Evolutionary conservation across 2,113 vertebrate genomes (phyloP).

Genomic region (Synodontis membranacea): DNA sequence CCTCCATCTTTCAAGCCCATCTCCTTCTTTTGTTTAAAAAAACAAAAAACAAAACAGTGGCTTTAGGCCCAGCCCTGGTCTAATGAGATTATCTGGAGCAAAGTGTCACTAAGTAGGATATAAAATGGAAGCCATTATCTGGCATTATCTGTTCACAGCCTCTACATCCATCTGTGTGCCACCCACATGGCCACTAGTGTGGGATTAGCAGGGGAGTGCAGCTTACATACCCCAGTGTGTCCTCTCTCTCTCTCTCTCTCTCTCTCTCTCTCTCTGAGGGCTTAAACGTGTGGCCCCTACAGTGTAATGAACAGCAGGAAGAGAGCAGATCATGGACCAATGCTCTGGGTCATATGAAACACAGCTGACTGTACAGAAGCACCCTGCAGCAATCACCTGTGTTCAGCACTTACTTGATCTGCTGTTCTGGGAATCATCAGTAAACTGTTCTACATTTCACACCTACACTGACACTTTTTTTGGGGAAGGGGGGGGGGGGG

Average conservation of each 20-base stretch:
- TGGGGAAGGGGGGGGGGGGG: no score
- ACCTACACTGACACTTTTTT: conserved; percentile 25
- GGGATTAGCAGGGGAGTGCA: conserved; percentile 76
- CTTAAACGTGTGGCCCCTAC: conserved; percentile 17
- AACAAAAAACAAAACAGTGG: conserved; percentile 37
- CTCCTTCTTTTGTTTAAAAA: conserved; percentile 48
- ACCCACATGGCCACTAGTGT: conserved; percentile 75
- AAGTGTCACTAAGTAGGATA: conserved; percentile 83
- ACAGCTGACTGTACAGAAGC: background rate
- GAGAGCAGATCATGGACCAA: conserved; percentile 18
- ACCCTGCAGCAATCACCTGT: background rate
- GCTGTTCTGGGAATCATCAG: background rate
- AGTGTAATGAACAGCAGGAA: conserved; percentile 27
- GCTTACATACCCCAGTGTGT: conserved; percentile 78
- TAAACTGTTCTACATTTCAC: conserved; percentile 9
- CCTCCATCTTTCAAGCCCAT: conserved; percentile 28
- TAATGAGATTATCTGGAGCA: conserved; percentile 81
- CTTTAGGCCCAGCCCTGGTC: conserved; percentile 66
- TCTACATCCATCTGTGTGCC: conserved; percentile 75
- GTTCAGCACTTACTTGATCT: background rate
- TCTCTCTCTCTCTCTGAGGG: conserved; percentile 11
- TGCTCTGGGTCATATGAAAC: background rate
- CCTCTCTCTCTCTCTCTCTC: conserved; percentile 63
- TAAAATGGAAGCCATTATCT: conserved; percentile 83
- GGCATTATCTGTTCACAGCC: conserved; percentile 77